Evolutionary conservation across 2,797 vertebrate genomes (phyloP).

Genomic region (Ptychadena robeensis): DNA sequence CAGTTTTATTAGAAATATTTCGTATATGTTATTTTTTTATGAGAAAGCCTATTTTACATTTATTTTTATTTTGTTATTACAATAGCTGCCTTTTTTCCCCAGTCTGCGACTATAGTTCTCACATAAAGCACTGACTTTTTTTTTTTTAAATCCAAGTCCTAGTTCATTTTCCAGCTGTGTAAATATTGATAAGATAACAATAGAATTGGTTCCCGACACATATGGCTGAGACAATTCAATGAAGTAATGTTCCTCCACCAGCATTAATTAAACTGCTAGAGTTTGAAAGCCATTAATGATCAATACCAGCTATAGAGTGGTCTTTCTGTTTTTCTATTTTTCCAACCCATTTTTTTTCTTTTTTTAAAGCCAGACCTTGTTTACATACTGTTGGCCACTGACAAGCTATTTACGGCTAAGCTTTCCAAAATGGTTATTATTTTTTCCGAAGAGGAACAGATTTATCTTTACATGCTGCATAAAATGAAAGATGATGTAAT

Average conservation of each 20-base stretch:
- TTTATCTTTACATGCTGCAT: not conserved
- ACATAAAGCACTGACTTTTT: conserved; percentile 20
- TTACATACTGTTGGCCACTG: conserved; percentile 10
- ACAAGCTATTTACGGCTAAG: not conserved
- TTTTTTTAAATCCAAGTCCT: conserved; percentile 36
- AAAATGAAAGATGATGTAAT: conserved; percentile 3
- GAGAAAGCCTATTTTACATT: too few species aligned
- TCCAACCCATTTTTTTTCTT: conserved; percentile 33
- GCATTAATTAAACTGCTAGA: conserved; percentile 54
- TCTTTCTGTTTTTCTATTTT: conserved; percentile 25
- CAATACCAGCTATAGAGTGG: conserved; percentile 42
- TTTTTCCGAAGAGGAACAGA: not conserved
- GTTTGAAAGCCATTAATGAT: conserved; percentile 56
- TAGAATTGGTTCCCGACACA: conserved; percentile 45
- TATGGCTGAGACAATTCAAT: conserved; percentile 50
- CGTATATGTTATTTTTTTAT: not conserved
- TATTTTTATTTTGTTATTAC: not conserved
- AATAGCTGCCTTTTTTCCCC: not conserved
- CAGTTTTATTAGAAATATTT: not conserved
- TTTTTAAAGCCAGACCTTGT: conserved; percentile 41
- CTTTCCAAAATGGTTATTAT: conserved; percentile 8
- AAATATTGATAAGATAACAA: conserved; percentile 63
- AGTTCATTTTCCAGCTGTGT: conserved; percentile 57
- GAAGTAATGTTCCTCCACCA: conserved; percentile 38
- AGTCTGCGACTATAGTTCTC: not conserved